Percentiles rank a stretch among this genome's conserved stretches.
Evolutionary conservation across 2,113 vertebrate genomes (phyloP).

Genomic region (Choloepus hoffmanni): DNA sequence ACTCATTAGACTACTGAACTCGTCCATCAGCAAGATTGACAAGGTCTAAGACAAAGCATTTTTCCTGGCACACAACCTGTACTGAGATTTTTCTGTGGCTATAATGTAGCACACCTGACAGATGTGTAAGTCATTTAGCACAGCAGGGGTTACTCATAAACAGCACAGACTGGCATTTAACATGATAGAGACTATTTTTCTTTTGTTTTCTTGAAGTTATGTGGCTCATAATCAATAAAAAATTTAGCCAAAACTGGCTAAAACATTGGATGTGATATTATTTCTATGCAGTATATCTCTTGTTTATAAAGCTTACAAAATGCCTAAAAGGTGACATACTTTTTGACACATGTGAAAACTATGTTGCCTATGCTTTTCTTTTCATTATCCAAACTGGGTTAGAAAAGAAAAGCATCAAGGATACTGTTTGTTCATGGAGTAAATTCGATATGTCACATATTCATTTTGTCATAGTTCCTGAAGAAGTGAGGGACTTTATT

Average conservation of each 20-base stretch:
- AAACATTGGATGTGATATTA: slow-evolving; percentile 70
- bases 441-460: slow-evolving; percentile 76
- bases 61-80: slow-evolving; percentile 81
- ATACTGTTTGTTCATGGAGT: slow-evolving; percentile 71
- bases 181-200: slow-evolving; percentile 76
- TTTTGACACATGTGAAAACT: slow-evolving; percentile 72
- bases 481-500: slow-evolving; percentile 76
- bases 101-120: slow-evolving; percentile 86
- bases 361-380: slow-evolving; percentile 62
- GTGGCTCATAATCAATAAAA: slow-evolving; percentile 66
- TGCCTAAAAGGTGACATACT: slow-evolving; percentile 68
- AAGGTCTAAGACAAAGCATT: slow-evolving; percentile 84
- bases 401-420: slow-evolving; percentile 75
- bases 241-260: slow-evolving; percentile 72
- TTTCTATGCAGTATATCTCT: slow-evolving; percentile 68
- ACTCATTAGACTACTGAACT: slow-evolving; percentile 86
- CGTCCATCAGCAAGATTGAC: slow-evolving; percentile 86
- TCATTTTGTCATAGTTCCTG: slow-evolving; percentile 73
- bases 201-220: slow-evolving; percentile 79
- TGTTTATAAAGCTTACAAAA: slow-evolving; percentile 37
- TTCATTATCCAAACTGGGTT: slow-evolving; percentile 70
- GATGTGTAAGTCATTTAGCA: slow-evolving; percentile 86
- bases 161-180: slow-evolving; percentile 76
- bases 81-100: slow-evolving; percentile 84
- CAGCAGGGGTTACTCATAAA: slow-evolving; percentile 82